Evolutionary conservation across 2,888 invertebrate genomes (phyloP), one percentile per base, ranked within the genome.

Genomic region (Euplexia lucipara): DNA sequence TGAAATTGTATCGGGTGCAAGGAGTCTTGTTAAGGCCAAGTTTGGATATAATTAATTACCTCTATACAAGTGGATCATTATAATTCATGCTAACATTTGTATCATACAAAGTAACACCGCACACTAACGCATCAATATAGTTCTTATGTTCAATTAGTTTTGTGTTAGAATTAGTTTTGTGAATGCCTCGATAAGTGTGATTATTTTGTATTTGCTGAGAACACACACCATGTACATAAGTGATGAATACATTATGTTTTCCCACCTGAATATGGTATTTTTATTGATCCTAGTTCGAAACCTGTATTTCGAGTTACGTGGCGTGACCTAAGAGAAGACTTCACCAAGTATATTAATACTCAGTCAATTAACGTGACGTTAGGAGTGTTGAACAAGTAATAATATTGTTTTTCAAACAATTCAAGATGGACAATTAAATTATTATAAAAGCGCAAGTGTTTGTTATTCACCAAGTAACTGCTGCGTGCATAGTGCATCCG

Each of bases 181-280:
- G 72, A 77, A 83, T 79, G 86, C 85, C 79, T 75, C 68, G 78
- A 86, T 87, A 90, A 83, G 85, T 86, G 87, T 89, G 83, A 85
- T 91, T 88, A 88, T 89, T 90, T 90, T 89, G 79, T 88, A 86
- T 86, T 83, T 82, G 90, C 89, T 90, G 83, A 83, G 79, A 86
- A 88, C 88, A 90, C 88, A 89, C 88, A 89, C 85, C 86, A 91
- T 94, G 94, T 94, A 94, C 87, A 92, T 93, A 93, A 86, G 79
- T 89, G 88, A 87, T 86, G 58, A 90, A 91, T 94, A 94, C 94
- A 93, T 88, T 90, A 89, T 92, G 92, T 92, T 95, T 92, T 90
- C 90, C 90, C 93, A 94, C 93, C 90, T 78, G 86, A 77, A 44
- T 47, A 54, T 39, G 57, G 37, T 60, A 62, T 71, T 79, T 83